Evolutionary conservation across 2,797 vertebrate genomes (phyloP), one percentile per base, ranked within the genome.

Genomic region (Catostomus latipinnis): DNA sequence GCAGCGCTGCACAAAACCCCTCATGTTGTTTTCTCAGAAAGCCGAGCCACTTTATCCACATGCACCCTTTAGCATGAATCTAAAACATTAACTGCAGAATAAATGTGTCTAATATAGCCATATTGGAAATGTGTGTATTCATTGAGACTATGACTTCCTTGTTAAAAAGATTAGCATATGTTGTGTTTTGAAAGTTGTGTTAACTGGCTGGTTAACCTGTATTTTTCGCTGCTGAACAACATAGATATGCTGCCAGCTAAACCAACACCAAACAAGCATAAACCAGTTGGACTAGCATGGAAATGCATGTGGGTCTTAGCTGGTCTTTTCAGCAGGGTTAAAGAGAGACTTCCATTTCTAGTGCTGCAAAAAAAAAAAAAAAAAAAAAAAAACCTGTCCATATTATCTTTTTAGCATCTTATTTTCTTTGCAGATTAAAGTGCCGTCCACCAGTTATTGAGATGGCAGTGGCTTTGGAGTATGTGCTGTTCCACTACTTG

Each of bases 11-110:
- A 49, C 78, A 75, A 74, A 78, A 45, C 62, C 57, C 22, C 70
- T 70, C 62, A 71, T 79, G 46, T 74, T 83, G 72, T 85, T 83
- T 76, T 75, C 71, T 76, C 16, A 50, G 18, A 65, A 61, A 69
- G 22, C 14, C 10, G 10, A 66, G 52, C 77, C 2, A 48, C 34
- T 65, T 13, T 57, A 76, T 60, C 54, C 18, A 57, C 46, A 61
- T 16, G 16, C 75, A 46, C 12, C 6, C 11, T 62, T 52, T 45
- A 63, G 53, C 9, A 14, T 34, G 13, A 69, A 69, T 11, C 57
- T 8, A 48, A 52, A 49, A 34, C 16, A 76, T 48, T 76, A 67
- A 67, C 74, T 67, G 14, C 45, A 16, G 46, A 69, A 69, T 60
- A 60, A 50, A 16, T 11, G 56, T 50, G 46, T 48, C 45, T 76